Evolutionary conservation across 2,888 invertebrate genomes (phyloP).

Genomic region (Chrysolina oricalcia): DNA sequence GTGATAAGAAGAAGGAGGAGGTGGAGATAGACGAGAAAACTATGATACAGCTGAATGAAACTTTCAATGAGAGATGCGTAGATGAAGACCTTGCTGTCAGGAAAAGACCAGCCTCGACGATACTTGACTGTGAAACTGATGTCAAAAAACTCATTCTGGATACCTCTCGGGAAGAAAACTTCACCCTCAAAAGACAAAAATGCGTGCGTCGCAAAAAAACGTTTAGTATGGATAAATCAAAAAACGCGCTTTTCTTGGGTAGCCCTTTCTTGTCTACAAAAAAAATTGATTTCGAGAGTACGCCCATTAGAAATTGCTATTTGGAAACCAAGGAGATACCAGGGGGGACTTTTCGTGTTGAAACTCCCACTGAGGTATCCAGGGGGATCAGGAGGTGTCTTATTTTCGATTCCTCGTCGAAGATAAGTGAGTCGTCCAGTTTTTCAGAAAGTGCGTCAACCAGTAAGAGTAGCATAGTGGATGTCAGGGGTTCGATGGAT

Average conservation of each 20-base stretch:
- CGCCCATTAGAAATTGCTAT: constrained; percentile 58
- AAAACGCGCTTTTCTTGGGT: constrained; percentile 31
- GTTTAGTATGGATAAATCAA: constrained; percentile 49
- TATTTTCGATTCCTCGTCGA: constrained; percentile 67
- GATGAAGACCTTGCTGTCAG: constrained; percentile 59
- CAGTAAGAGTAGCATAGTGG: constrained; percentile 57
- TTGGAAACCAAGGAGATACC: constrained; percentile 58
- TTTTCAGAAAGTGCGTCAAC: constrained; percentile 60
- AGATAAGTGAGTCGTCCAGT: constrained; percentile 52
- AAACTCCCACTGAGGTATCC: constrained; percentile 51
- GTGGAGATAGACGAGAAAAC: constrained; percentile 62
- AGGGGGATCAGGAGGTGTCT: constrained; percentile 69
- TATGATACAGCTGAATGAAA: constrained; percentile 67
- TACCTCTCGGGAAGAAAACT: constrained; percentile 59
- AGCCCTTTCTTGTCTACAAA: constrained; percentile 37
- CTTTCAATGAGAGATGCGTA: constrained; percentile 68
- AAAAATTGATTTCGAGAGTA: constrained; percentile 56
- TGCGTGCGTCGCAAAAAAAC: constrained; percentile 75
- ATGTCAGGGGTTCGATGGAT: constrained; percentile 69
- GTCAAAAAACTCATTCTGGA: constrained; percentile 57
- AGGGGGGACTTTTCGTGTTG: constrained; percentile 23
- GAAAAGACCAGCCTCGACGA: constrained; percentile 55
- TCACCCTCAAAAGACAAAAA: constrained; percentile 74
- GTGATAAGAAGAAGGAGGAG: constrained; percentile 54
- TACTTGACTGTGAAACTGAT: constrained; percentile 45